Base-by-base conservation (phyloP, 92 coral and sea anemone genomes). In the Epizoanthus stellaris region DNA sequence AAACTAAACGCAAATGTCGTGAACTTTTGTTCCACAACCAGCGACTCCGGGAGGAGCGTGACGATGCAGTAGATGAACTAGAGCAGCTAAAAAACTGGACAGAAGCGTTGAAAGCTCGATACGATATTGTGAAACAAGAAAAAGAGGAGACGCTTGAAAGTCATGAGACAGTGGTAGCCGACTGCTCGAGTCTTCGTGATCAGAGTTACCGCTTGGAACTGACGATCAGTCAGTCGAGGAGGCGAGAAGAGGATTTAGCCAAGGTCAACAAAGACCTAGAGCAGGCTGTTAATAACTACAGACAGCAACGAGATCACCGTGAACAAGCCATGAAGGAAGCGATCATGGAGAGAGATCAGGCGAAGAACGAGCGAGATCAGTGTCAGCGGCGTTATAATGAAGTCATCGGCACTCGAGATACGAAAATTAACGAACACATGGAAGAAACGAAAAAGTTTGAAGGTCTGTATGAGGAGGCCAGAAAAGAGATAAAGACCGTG, bases 61-160 rank as follows among this genome's bases (percentile, higher is more conserved):
- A 96, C 16, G 95, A 92, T 5, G 84, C 90, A 0, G 65, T 80
- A 70, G 91, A 87, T 47, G 98, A 96, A 23, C 71, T 94, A 19
- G 91, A 94, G 42, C 90, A 91, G 62, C 79, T 96, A 45, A 94
- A 89, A 17, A 91, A 91, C 52, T 96, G 98, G 98, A 92, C 94
- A 3, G 97, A 96, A 60, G 99, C 91, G 43, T 89, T 96, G 76
- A 96, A 94, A 69, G 93, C 96, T 2, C 93, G 98, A 1, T 96
- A 90, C 77, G 99, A 96, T 71, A 96, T 96, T 47, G 99, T 96
- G 12, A 98, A 94, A 76, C 88, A 74, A 45, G 99, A 96, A 67
- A 89, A 91, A 58, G 91, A 91, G 58, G 95, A 91, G 87, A 94
- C 97, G 0, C 88, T 91, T 71, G 94, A 91, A 39, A 91, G 90